A percentile compares a stretch with the other conserved stretches of the same genome.
Evolutionary conservation across 2,888 invertebrate genomes (phyloP).

Genomic region (Eugnorisma glareosa): DNA sequence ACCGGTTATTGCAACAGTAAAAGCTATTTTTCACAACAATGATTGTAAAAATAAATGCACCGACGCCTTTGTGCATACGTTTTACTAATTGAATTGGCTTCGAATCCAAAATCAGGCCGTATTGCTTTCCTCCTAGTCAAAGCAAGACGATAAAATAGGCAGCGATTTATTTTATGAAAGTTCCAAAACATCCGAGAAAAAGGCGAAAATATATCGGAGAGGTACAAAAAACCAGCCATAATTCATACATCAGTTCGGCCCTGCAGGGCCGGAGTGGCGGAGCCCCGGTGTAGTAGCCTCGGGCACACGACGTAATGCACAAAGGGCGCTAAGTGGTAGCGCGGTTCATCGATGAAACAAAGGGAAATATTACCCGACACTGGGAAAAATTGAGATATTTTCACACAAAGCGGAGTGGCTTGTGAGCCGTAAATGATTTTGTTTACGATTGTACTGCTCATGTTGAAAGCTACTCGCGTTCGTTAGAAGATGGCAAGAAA

Average conservation of each 20-base stretch:
- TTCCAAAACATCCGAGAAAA: conserved; percentile 26
- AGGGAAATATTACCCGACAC: conserved; percentile 72
- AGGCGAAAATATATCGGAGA: conserved; percentile 45
- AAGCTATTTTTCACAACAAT: conserved; percentile 34
- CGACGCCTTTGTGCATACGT: background rate
- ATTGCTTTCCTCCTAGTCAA: background rate
- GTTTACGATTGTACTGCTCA: conserved; percentile 65
- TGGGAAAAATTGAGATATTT: conserved; percentile 71
- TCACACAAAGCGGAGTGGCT: conserved; percentile 62
- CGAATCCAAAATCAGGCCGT: conserved; percentile 13
- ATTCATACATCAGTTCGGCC: conserved; percentile 52
- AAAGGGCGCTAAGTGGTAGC: conserved; percentile 83
- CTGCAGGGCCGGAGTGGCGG: conserved; percentile 22
- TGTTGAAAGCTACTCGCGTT: conserved; percentile 46
- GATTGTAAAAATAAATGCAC: conserved; percentile 19
- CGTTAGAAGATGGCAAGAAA: conserved; percentile 39
- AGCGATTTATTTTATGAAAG: conserved; percentile 35
- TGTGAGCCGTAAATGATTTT: conserved; percentile 67
- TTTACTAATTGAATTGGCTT: conserved; percentile 10
- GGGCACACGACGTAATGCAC: conserved; percentile 81
- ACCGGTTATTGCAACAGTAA: conserved; percentile 28
- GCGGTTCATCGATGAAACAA: conserved; percentile 80
- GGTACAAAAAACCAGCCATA: conserved; percentile 55
- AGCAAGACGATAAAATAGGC: conserved; percentile 19
- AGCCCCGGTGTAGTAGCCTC: conserved; percentile 68